A percentile compares a stretch with the other conserved stretches of the same genome.
Evolutionary conservation across 2,797 vertebrate genomes (phyloP).

Genomic region (Staurois parvus): DNA sequence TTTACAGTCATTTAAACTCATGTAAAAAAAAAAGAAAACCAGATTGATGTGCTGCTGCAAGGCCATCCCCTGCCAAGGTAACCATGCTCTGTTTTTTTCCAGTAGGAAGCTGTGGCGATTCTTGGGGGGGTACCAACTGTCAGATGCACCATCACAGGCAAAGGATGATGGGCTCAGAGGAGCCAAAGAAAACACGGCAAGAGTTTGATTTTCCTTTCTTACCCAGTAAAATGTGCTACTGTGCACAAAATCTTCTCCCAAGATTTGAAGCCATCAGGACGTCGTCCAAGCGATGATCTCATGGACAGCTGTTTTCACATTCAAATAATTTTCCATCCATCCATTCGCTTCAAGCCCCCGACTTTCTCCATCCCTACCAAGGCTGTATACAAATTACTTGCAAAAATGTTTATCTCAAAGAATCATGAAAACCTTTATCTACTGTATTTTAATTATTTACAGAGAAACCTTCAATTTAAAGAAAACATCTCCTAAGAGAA

Average conservation of each 20-base stretch:
- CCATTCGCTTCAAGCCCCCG: conserved; percentile 8
- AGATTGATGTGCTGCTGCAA: neutral
- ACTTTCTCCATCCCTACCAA: neutral
- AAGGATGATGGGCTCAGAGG: conserved; percentile 63
- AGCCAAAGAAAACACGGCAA: conserved; percentile 78
- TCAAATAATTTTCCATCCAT: conserved; percentile 73
- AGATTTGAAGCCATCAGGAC: conserved; percentile 71
- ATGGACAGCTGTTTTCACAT: conserved; percentile 70
- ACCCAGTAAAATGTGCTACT: conserved; percentile 76
- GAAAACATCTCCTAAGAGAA: too few species aligned
- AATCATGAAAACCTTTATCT: too few species aligned
- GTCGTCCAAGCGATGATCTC: conserved; percentile 80
- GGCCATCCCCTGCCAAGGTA: conserved; percentile 37
- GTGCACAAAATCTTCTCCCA: conserved; percentile 72
- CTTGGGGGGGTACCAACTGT: conserved; percentile 64
- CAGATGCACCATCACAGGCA: conserved; percentile 67
- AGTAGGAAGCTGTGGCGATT: conserved; percentile 66
- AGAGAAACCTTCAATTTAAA: too few species aligned
- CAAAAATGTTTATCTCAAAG: neutral
- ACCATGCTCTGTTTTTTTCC: conserved; percentile 35
- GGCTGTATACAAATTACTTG: conserved; percentile 6
- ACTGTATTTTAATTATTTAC: too few species aligned
- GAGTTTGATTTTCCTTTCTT: conserved; percentile 71
- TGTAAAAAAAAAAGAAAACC: neutral
- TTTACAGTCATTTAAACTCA: conserved; percentile 12